Evolutionary conservation across 2,113 vertebrate genomes (phyloP).

Genomic region (Otis tarda): DNA sequence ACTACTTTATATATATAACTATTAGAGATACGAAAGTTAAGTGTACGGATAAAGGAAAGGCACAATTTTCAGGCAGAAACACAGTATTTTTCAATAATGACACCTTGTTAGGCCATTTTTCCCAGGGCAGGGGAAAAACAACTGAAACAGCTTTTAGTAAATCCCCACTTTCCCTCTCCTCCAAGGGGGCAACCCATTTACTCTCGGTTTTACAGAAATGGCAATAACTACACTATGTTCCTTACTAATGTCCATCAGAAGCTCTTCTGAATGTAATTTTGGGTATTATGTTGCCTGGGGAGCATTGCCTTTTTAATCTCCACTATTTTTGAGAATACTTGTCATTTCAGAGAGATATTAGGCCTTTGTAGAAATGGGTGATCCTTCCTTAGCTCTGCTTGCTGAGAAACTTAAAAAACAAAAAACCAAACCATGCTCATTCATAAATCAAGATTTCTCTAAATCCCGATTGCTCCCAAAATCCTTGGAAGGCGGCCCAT

Average conservation of each 20-base stretch:
- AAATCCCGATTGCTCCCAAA: not conserved
- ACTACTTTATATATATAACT: not conserved
- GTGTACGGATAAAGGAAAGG: not conserved
- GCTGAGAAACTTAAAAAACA: not conserved
- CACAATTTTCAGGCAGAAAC: not conserved
- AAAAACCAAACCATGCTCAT: not conserved
- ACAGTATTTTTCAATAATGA: not conserved
- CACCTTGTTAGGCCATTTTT: not conserved
- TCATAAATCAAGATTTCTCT: not conserved
- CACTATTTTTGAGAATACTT: not conserved
- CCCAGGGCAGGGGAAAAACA: not conserved
- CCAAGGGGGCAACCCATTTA: not conserved
- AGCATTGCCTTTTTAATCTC: not conserved
- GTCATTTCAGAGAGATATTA: not conserved
- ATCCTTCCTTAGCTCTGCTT: not conserved
- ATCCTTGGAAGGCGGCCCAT: not conserved
- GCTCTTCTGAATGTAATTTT: not conserved
- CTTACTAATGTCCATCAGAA: not conserved
- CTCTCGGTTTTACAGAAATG: not conserved
- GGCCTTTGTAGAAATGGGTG: not conserved
- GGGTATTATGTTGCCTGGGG: not conserved
- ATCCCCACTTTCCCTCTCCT: not conserved
- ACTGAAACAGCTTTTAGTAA: not conserved
- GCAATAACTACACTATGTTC: not conserved
- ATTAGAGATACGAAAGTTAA: not conserved